Base-by-base conservation (phyloP, 2,113 vertebrate species). In the Misgurnus mizolepis region DNA sequence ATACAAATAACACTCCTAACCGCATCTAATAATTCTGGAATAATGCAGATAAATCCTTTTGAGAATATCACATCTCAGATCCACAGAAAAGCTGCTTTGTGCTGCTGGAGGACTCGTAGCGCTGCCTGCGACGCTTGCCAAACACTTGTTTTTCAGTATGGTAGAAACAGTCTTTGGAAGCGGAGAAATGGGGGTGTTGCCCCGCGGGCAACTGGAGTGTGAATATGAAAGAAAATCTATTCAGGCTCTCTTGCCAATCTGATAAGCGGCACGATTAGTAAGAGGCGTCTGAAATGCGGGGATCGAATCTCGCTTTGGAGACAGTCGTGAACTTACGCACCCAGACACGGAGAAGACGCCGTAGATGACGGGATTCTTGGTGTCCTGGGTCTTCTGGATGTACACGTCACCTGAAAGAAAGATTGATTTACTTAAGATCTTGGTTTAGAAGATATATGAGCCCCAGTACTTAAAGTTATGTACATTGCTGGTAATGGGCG, bases 381-480 rank as follows among this genome's bases (percentile, higher is more conserved):
- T 95, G 88, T 99, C 98, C 86, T 98, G 97, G 22, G 96, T 98
- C 86, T 98, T 96, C 91, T 99, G 97, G 85, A 99, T 95, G 87
- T 96, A 99, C 79, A 99, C 96, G 0, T 98, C 97, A 93, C 97
- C 98, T 99, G 89, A 82, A 78, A 81, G 85, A 89, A 82, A 90
- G 81, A 84, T 83, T 61, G 14, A 89, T 6, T 45, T 80, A 34
- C 43, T 15, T 77, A 60, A 81, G 67, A 27, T 40, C 65, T 83
- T 18, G 45, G 67, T 45, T 72, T 53, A 39, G 15, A 47, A 53
- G 6, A 75, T 14, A 56, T n/a, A 10, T n/a, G 9, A 47, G 45
- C 41, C 6, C 15, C 15, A 56, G 2, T 47, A 5, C 45, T 5
- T 8, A 47, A 47, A 47, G 10, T 3, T 47, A 47, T 6, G 10